Conservation (phyloP, 2,888 invertebrate genomes). For the Icerya purchasi region DNA sequence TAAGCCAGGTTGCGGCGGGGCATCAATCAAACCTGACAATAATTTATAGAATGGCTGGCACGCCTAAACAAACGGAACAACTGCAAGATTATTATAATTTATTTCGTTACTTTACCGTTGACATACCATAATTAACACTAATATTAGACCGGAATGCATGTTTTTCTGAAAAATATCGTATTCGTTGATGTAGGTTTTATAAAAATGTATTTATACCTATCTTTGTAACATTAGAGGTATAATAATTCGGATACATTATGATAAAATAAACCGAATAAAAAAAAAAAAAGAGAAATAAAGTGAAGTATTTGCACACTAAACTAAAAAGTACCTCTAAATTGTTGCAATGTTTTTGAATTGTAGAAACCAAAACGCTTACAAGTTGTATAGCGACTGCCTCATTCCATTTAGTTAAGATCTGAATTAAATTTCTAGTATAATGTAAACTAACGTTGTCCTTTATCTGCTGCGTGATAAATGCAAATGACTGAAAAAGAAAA, state of each 20-base stretch:
- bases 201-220: no score
- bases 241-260: no score
- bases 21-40: conserved; percentile 64
- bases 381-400: conserved; percentile 72
- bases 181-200: no score
- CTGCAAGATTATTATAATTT: conserved; percentile 17
- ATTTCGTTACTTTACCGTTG: background rate
- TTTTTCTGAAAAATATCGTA: no score
- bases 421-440: conserved; percentile 76
- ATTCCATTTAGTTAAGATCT: conserved; percentile 77
- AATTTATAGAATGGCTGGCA: conserved; percentile 84
- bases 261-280: no score
- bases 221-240: no score
- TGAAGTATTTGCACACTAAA: no score
- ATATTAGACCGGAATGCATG: no score
- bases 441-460: conserved; percentile 79
- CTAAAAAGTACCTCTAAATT: conserved; percentile 58
- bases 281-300: no score
- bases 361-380: conserved; percentile 72
- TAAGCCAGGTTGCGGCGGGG: conserved; percentile 41
- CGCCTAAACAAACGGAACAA: no score
- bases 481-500: conserved; percentile 45
- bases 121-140: no score
- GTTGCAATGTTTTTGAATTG: conserved; percentile 53
- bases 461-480: conserved; percentile 84